A percentile compares a stretch with the other conserved stretches of the same genome.
Evolutionary conservation across 2,797 vertebrate species (phyloP).

Genomic region (Sternarchorhynchus goeldii): DNA sequence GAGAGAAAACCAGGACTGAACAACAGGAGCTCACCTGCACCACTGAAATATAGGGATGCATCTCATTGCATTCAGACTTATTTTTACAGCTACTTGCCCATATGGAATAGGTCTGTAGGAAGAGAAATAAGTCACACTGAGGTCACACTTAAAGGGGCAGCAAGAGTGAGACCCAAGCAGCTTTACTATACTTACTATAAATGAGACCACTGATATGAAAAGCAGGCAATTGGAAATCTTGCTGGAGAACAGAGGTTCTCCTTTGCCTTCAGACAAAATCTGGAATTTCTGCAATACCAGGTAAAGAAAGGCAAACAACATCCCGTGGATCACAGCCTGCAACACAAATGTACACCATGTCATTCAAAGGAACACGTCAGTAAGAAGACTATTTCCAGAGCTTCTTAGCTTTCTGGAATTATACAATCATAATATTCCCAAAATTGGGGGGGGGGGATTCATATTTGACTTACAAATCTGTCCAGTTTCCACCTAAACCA

Average conservation of each 20-base stretch:
- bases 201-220: slow-evolving; percentile 87
- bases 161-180: background rate
- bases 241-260: slow-evolving; percentile 88
- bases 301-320: slow-evolving; percentile 95
- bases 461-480: slow-evolving; percentile 87
- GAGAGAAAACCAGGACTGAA: background rate
- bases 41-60: slow-evolving; percentile 95
- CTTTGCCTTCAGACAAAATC: slow-evolving; percentile 89
- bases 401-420: background rate
- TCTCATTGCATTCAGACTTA: slow-evolving; percentile 94
- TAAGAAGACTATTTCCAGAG: background rate
- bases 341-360: slow-evolving; percentile 32
- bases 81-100: slow-evolving; percentile 98
- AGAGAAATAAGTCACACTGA: background rate
- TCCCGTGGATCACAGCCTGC: slow-evolving; percentile 94
- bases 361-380: background rate
- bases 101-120: slow-evolving; percentile 87
- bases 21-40: slow-evolving; percentile 82
- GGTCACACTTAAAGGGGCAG: background rate
- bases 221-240: slow-evolving; percentile 89
- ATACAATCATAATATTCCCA: background rate
- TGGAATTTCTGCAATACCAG: slow-evolving; percentile 91
- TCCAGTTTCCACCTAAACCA: slow-evolving; percentile 98
- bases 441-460: background rate
- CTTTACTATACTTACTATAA: slow-evolving; percentile 80